Base-by-base conservation (phyloP, 2,888 invertebrate species). In the Boloria euphrosyne region DNA sequence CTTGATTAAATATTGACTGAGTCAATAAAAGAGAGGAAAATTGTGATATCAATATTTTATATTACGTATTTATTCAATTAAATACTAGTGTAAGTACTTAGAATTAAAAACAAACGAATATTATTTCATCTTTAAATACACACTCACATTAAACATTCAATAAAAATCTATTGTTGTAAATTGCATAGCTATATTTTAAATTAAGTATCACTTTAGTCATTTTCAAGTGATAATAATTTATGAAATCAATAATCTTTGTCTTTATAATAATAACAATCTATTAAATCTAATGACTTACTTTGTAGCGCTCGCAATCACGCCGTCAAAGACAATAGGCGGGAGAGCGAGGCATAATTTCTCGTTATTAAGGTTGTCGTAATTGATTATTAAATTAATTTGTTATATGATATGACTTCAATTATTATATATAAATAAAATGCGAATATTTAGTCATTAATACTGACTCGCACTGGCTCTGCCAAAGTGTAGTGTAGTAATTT, bases 271-370 rank as follows among this genome's bases (percentile, higher is more conserved):
- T 63, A 57, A 55, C 57, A 50, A 58, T 59, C 64, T 52, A 65
- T 65, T 65, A 46, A 47, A 58, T 65, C 58, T 65, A 65, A 65
- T 53, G 51, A 52, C 58, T 65, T 58, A 65, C 64, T 64, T 64
- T 58, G 64, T 58, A 65, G 58, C 46, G 64, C 58, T 65, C 51
- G 64, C 57, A 64, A 65, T 65, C 64, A 50, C 58, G 64, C 52
- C 52, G 58, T 47, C 64, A 65, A 64, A 59, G 64, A 65, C 57
- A 65, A 65, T 65, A 58, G 49, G 46, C 51, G 58, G 58, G 46
- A 58, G 47, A 51, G 55, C 58, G 58, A 52, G 46, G 58, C 64
- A 58, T 58, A 64, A 58, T 46, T 22, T 51, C 52, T 58, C 51
- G 27, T 65, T 65, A 58, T 31, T 65, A 65, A 50, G 58, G 64